These are phyloP conservation scores for Pardosa pseudoannulata DNA, from an alignment of 2,888 invertebrate species.

Conservation along the genomic window DNA sequence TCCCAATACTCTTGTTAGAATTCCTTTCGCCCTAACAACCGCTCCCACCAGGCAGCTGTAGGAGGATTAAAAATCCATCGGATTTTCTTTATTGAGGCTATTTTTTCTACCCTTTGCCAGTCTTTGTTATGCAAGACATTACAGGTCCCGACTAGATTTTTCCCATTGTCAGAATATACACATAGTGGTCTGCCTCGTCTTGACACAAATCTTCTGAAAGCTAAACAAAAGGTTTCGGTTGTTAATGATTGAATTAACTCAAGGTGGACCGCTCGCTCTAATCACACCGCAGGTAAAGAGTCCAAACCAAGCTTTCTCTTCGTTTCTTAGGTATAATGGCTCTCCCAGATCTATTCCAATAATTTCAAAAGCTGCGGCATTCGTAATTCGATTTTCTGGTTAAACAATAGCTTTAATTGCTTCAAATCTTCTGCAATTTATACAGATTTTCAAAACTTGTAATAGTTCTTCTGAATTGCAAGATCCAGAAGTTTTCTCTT, in stretches of 20 bases:
- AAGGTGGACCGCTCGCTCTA: not conserved
- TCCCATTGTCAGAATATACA: not conserved
- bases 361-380: conserved; percentile 12
- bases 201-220: not conserved
- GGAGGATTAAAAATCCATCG: conserved; percentile 54
- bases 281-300: not conserved
- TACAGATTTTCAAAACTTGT: conserved; percentile 4
- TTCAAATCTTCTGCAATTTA: not conserved
- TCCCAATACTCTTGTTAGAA: conserved; percentile 43
- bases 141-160: not conserved
- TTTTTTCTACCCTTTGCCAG: not conserved
- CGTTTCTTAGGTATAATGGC: not conserved
- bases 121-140: too few species aligned
- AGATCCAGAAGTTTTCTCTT: not conserved
- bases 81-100: conserved; percentile 15
- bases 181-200: not conserved
- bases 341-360: conserved; percentile 11
- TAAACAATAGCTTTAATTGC: not conserved
- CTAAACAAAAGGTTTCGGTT: not conserved
- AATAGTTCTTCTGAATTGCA: not conserved
- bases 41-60: conserved; percentile 45
- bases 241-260: not conserved
- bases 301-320: not conserved
- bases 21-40: conserved; percentile 40
- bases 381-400: not conserved